phyloP scores from a whole-genome alignment of 2,888 invertebrate species.

The Spodoptera picta region DNA sequence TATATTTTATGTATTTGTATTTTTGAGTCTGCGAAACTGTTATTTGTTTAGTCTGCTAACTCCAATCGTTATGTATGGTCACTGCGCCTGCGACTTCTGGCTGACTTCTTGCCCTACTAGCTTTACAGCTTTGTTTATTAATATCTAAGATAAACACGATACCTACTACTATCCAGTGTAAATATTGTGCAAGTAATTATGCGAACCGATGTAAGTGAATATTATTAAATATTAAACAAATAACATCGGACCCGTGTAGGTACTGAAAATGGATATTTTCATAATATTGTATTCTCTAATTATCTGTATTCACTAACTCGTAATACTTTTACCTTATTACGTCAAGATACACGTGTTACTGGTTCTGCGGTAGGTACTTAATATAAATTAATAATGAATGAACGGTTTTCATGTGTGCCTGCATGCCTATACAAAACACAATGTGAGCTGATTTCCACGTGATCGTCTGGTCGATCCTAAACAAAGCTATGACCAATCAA shows the following conservation, averaged over 20 bases:
- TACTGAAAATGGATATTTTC: neutral
- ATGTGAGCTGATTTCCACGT: slow-evolving; percentile 7
- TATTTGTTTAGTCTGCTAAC: slow-evolving; percentile 41
- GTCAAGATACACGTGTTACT: slow-evolving; percentile 23
- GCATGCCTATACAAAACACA: slow-evolving; percentile 7
- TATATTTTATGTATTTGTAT: slow-evolving; percentile 29
- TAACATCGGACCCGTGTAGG: slow-evolving; percentile 1
- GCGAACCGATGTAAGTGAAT: no score
- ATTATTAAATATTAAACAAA: slow-evolving; percentile 1
- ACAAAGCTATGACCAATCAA: slow-evolving; percentile 36
- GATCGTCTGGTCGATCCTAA: slow-evolving; percentile 18
- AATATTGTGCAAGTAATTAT: no score
- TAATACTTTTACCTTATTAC: no score
- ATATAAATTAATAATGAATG: slow-evolving; percentile 29
- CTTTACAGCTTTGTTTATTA: neutral
- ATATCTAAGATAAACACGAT: neutral
- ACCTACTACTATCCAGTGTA: neutral
- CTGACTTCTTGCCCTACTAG: neutral
- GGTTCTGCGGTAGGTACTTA: slow-evolving; percentile 4
- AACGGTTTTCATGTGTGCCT: slow-evolving; percentile 26
- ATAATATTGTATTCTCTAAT: slow-evolving; percentile 4
- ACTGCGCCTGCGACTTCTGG: slow-evolving; percentile 10
- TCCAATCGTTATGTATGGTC: slow-evolving; percentile 33
- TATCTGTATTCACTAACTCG: neutral
- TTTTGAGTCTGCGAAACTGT: slow-evolving; percentile 21